These are phyloP conservation scores for Rhagium mordax DNA, from an alignment of 2,888 invertebrate species.

Conservation along the genomic window DNA sequence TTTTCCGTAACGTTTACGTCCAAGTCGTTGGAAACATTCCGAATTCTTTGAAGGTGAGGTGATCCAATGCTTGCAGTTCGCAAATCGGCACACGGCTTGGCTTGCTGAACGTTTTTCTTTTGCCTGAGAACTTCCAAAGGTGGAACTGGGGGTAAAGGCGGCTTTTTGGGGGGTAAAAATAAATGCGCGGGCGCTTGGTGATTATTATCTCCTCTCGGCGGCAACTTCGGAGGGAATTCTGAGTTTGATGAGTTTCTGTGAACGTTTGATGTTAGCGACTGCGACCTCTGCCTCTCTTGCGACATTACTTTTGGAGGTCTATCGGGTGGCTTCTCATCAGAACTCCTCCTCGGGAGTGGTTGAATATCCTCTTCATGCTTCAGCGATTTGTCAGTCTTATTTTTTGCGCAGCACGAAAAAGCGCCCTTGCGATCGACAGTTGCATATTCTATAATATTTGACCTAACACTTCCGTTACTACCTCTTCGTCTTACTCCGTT, in stretches of 20 bases:
- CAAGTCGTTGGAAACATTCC: constrained; percentile 74
- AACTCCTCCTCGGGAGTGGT: constrained; percentile 77
- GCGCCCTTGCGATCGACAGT: constrained; percentile 81
- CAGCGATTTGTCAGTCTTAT: constrained; percentile 71
- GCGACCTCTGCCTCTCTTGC: constrained; percentile 74
- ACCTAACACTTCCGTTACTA: constrained; percentile 71
- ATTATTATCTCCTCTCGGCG: constrained; percentile 71
- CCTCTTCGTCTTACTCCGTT: constrained; percentile 63
- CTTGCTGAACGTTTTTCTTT: constrained; percentile 67
- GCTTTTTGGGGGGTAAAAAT: constrained; percentile 79
- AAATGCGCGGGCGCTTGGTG: constrained; percentile 71
- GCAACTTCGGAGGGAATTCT: constrained; percentile 70
- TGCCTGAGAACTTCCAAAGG: constrained; percentile 76
- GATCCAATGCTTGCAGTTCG: constrained; percentile 78
- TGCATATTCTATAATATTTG: constrained; percentile 79
- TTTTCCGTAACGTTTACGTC: constrained; percentile 66
- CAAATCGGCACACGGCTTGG: constrained; percentile 70
- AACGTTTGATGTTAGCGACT: constrained; percentile 69
- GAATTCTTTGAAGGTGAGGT: constrained; percentile 76
- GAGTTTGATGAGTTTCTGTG: constrained; percentile 19
- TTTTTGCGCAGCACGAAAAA: constrained; percentile 81
- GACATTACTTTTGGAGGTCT: constrained; percentile 77
- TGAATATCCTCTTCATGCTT: constrained; percentile 71
- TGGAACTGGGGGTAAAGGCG: constrained; percentile 81
- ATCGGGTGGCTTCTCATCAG: constrained; percentile 77